Evolutionary conservation across 2,888 invertebrate species (phyloP), one percentile per base, ranked within the genome.

Genomic region (Eristalis intricaria): DNA sequence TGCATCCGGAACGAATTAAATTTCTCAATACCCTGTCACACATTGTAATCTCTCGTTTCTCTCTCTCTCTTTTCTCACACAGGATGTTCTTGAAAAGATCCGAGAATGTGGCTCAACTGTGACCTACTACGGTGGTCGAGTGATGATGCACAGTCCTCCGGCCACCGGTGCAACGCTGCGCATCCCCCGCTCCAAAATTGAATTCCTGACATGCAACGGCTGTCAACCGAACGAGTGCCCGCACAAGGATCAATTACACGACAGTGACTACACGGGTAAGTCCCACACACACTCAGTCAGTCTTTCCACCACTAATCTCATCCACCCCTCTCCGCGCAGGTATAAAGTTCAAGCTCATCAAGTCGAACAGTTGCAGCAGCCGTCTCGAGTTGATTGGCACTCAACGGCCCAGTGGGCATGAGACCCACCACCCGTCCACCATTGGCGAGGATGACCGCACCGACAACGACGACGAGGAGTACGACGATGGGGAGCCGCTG

Each of bases 21-120:
- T 50, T 50, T 50, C 50, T n/a, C 2, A 19, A 58, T 26, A 26
- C 26, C 26, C 26, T 4, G 32, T 4, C 32, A 10, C 8, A 32
- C 32, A 32, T 7, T 32, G 1, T 32, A 32, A 32, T 32, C 32
- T 32, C 60, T 11, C 60, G n/a, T 5, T 15, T 10, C 60, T 2
- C 23, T 23, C 91, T 7, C 93, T 93, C 83, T 93, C 91, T 79
- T 92, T 94, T 0, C 15, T n/a, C 80, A 74, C 69, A 22, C 81
- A 93, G 90, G 97, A 97, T 91, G 96, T 97, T 76, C 93, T 98
- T 82, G 96, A 96, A 91, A 97, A 97, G 93, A 97, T 98, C 90
- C 94, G 98, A 89, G 97, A 97, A 91, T 96, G 96, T 91, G 98
- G 98, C n/a, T 97, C 97, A 8, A 96, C 97, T 26, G 95, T 97